These are phyloP conservation scores for Lepidochrysops patricia DNA, from an alignment of 2,888 invertebrate species.

Conservation along the genomic window DNA sequence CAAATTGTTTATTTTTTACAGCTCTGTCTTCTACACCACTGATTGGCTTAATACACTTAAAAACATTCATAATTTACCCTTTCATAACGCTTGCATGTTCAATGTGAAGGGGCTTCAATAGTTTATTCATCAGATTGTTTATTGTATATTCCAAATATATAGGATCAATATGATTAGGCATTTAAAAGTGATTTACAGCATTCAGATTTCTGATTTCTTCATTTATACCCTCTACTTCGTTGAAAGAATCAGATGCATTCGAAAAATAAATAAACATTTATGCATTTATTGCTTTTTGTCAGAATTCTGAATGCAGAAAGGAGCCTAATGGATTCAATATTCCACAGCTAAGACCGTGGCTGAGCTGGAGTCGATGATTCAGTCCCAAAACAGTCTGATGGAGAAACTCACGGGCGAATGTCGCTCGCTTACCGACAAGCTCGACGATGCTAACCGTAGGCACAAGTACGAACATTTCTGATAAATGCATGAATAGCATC, in stretches of 20 bases:
- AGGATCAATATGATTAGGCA: background rate
- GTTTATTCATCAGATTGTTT: slow-evolving; percentile 81
- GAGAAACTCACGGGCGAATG: slow-evolving; percentile 93
- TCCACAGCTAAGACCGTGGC: slow-evolving; percentile 89
- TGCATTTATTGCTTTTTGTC: too few species aligned
- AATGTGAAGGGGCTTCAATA: slow-evolving; percentile 74
- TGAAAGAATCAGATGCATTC: background rate
- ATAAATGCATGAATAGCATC: slow-evolving; percentile 51
- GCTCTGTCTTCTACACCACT: background rate
- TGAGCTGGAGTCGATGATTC: slow-evolving; percentile 92
- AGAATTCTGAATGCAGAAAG: background rate
- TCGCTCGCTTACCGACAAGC: slow-evolving; percentile 90
- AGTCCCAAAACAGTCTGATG: slow-evolving; percentile 94
- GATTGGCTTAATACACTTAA: slow-evolving; percentile 38
- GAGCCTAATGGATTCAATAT: slow-evolving; percentile 21
- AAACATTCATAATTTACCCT: slow-evolving; percentile 73
- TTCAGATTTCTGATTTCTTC: background rate
- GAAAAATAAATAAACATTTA: too few species aligned
- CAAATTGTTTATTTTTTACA: background rate
- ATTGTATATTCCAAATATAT: slow-evolving; percentile 16
- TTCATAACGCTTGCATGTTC: slow-evolving; percentile 71
- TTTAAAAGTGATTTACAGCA: background rate
- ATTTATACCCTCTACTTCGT: background rate
- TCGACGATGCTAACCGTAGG: slow-evolving; percentile 90
- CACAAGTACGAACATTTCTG: slow-evolving; percentile 84